Percentiles rank a stretch among this genome's conserved stretches.
phyloP scores from a whole-genome alignment of 53 echinoderm and acorn worm genomes.

The Zoroaster sp. region DNA sequence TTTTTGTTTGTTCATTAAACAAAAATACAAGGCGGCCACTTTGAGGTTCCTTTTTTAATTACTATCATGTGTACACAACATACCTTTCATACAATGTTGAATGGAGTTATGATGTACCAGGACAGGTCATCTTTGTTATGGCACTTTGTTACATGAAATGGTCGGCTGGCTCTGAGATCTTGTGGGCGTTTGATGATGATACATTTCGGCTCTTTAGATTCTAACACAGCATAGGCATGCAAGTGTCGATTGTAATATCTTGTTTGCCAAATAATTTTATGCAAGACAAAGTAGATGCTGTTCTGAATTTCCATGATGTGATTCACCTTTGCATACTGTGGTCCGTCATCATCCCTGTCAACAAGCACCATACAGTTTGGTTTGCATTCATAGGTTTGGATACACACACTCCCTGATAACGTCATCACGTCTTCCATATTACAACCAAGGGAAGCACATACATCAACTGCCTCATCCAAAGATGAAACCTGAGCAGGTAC shows the following conservation, averaged over 20 bases:
- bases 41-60: not conserved
- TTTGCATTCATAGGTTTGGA: slow-evolving; percentile 36
- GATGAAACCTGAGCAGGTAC: too few relatives aligned
- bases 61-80: not conserved
- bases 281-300: slow-evolving; percentile 15
- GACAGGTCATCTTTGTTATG: too few relatives aligned
- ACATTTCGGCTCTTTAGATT: not conserved
- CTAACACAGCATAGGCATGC: slow-evolving; percentile 29
- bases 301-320: slow-evolving; percentile 16
- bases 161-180: too few relatives aligned
- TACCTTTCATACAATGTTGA: too few relatives aligned
- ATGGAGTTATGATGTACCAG: too few relatives aligned
- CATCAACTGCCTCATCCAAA: too few relatives aligned
- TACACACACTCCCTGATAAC: slow-evolving; percentile 3
- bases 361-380: slow-evolving; percentile 37
- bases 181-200: slow-evolving; percentile 8
- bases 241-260: slow-evolving; percentile 21
- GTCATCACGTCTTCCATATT: too few relatives aligned
- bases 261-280: slow-evolving; percentile 27
- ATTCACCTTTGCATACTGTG: slow-evolving; percentile 30
- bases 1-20: too few relatives aligned
- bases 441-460: too few relatives aligned
- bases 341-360: slow-evolving; percentile 46
- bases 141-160: too few relatives aligned
- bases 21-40: not conserved